Evolutionary conservation across 2,888 invertebrate species (phyloP).

Genomic region (Macrophya annulata): DNA sequence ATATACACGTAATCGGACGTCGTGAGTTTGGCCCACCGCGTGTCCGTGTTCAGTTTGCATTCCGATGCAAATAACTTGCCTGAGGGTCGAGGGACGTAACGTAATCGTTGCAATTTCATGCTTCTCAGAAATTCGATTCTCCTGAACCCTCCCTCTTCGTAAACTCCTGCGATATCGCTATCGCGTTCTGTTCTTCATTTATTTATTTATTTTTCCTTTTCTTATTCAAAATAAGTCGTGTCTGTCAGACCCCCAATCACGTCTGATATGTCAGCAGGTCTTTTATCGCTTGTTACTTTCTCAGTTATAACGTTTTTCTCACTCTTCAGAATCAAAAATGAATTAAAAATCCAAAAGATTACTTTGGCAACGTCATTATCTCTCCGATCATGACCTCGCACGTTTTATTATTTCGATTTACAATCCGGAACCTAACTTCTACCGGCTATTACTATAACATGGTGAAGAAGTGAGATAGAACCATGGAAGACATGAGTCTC

Average conservation of each 20-base stretch:
- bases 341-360: neutral
- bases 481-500: conserved; percentile 64
- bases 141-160: neutral
- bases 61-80: conserved; percentile 78
- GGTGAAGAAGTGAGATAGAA: conserved; percentile 39
- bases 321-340: neutral
- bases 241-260: conserved; percentile 22
- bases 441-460: neutral
- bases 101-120: conserved; percentile 78
- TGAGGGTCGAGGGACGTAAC: conserved; percentile 70
- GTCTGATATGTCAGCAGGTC: conserved; percentile 43
- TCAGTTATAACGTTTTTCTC: neutral
- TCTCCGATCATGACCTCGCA: neutral
- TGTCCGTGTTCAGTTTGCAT: conserved; percentile 69
- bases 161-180: neutral
- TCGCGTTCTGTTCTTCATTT: neutral
- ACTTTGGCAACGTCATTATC: neutral
- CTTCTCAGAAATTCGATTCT: conserved; percentile 72
- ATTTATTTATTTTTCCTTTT: neutral
- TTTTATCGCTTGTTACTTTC: conserved; percentile 25
- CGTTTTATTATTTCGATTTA: conserved; percentile 12
- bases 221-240: conserved; percentile 38
- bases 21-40: conserved; percentile 72
- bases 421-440: conserved; percentile 4
- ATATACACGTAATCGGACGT: conserved; percentile 15